A percentile compares a stretch with the other conserved stretches of the same genome.
Conservation (phyloP, 2,888 invertebrate species). For the Callinectes sapidus region DNA sequence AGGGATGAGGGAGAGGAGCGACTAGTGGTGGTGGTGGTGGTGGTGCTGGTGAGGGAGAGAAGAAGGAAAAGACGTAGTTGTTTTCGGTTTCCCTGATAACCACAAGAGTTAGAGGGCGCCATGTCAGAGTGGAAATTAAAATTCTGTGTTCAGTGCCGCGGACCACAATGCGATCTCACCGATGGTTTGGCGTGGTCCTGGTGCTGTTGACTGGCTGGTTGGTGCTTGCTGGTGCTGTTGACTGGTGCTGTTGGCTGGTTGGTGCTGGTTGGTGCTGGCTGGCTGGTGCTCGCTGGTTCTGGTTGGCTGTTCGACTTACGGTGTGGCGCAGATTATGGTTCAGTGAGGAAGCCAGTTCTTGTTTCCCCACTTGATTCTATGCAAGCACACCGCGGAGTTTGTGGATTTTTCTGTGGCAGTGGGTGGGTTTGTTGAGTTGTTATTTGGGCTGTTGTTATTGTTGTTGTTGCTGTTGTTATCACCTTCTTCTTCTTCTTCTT, state of each 20-base stretch:
- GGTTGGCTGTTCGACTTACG: not conserved
- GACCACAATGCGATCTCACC: not conserved
- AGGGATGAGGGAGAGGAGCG: not conserved
- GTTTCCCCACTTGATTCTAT: too few species aligned
- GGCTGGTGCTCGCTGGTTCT: too few species aligned
- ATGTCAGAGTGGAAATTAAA: not conserved
- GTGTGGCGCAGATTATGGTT: not conserved
- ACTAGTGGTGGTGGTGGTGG: not conserved
- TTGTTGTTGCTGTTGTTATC: too few species aligned
- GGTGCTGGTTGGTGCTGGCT: too few species aligned
- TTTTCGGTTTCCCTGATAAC: conserved; percentile 10
- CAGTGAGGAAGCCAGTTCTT: not conserved
- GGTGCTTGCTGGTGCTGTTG: too few species aligned
- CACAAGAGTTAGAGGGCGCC: conserved; percentile 17
- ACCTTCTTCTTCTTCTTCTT: too few species aligned
- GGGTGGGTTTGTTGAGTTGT: too few species aligned
- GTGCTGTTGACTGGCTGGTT: too few species aligned
- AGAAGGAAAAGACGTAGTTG: not conserved
- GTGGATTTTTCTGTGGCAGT: too few species aligned
- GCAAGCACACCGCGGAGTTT: too few species aligned
- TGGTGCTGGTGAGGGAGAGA: not conserved
- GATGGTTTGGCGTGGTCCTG: not conserved
- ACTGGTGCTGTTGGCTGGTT: too few species aligned
- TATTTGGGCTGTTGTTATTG: too few species aligned
- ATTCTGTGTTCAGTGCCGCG: not conserved